Base-by-base conservation (phyloP, 2,888 invertebrate species). In the Vanessa cardui region DNA sequence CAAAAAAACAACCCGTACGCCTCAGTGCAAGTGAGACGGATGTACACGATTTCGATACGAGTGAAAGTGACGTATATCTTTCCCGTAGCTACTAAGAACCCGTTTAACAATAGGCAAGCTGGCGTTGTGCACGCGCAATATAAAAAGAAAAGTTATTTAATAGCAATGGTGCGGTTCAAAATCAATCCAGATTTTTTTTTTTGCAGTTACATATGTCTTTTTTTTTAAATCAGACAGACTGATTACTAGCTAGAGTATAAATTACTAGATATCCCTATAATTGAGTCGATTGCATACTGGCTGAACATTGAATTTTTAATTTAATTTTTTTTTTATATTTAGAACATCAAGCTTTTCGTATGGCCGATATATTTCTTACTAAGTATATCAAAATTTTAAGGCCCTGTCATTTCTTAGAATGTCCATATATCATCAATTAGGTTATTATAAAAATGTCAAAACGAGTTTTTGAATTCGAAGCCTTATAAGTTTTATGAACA, bases 1-100 rank as follows among this genome's bases (percentile, higher is more conserved):
- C 80, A 72, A 87, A 87, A 88, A 89, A 88, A 87, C 77, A 76
- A 85, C 82, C 77, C 78, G 76, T 78, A 81, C 80, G 82, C 83
- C 79, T 77, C 83, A 77, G 52, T 60, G 46, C 44, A 72, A 64
- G 74, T 20, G 73, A 72, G 79, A 80, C 18, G 47, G 68, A 12
- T 46, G 64, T 69, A 76, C 16, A 31, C 26, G 3, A 15, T 6
- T 12, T 47, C 8, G 2, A 47, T 58, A 59, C 0, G 70, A 49
- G 54, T 50, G 63, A 72, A 65, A 69, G 64, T 59, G 72, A 74
- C 21, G 26, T 21, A 20, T 64, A 66, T 73, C 60, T 31, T 68
- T 68, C 73, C 20, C 20, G 46, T 39, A 54, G 72, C 73, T 70
- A 71, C 78, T 76, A 69, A 74, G 71, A 82, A 83, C 81, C 73